These are phyloP conservation scores for Xiphophorus couchianus DNA, from an alignment of 2,113 vertebrate species.

Conservation along the genomic window DNA sequence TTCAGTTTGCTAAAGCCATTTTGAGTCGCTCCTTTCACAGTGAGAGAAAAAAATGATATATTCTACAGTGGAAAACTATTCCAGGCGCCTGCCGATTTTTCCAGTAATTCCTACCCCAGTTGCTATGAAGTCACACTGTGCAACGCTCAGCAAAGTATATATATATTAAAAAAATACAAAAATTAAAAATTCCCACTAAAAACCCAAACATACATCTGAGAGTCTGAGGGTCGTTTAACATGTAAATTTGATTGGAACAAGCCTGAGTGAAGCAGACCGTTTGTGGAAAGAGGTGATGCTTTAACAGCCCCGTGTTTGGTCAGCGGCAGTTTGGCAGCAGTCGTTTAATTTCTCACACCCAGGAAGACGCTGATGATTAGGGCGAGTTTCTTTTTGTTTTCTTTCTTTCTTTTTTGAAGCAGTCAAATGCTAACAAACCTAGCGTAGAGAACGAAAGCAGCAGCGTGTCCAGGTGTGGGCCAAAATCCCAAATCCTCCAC, in stretches of 20 bases:
- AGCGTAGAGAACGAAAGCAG: neutral
- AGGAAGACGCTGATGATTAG: neutral
- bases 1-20: neutral
- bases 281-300: neutral
- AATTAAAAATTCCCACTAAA: neutral
- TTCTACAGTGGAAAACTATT: neutral
- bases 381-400: neutral
- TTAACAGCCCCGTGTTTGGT: neutral
- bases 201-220: neutral
- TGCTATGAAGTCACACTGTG: neutral
- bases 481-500: neutral
- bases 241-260: neutral
- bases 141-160: neutral
- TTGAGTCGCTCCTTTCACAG: neutral
- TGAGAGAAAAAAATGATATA: neutral
- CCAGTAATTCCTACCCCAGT: neutral
- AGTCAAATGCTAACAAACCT: neutral
- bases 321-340: neutral
- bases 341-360: neutral
- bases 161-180: neutral
- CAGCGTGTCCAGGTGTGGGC: neutral
- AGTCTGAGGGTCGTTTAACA: neutral
- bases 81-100: neutral
- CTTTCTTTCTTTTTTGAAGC: too few relatives aligned
- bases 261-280: neutral